Evolutionary conservation across 2,888 invertebrate genomes (phyloP), one percentile per base, ranked within the genome.

Genomic region (Odontomyia ornata): DNA sequence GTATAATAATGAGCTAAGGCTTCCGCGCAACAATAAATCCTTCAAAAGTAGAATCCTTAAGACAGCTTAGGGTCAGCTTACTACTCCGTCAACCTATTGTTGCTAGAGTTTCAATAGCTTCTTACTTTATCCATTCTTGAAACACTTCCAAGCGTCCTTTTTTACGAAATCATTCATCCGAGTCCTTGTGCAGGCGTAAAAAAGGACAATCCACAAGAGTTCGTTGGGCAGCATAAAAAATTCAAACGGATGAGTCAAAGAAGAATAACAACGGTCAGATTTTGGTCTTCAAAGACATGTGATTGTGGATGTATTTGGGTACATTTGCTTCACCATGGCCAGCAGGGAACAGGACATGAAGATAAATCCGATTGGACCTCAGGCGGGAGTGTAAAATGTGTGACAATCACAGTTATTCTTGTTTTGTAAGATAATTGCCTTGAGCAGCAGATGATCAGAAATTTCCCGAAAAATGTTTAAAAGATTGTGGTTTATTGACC

Each of bases 1-100:
- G 28, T 28, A 62, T 62, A 62, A 62, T 62, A 62, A 62, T 62
- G 62, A 62, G 62, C 25, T 62, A 25, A 27, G 62, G 27, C 62
- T 60, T 27, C 62, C 23, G 62, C 25, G 11, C 28, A 27, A 15
- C 62, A 27, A 15, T 62, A 62, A 62, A 62, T 62, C 69, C 69
- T 69, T 23, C 28, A 15, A 27, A 3, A 9, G 25, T 11, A 27
- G 21, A 28, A 23, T 11, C 28, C 67, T 64, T 11, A 36, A 67
- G 75, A 64, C 65, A 57, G 67, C 75, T 77, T 77, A 77, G 73
- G 77, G 77, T 77, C 77, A 77, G 77, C 77, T 77, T 77, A 75
- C 65, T 21, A 77, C 56, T 73, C 77, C 77, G 62, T 72, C 47
- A 72, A 56, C n/a, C 30, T 18, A 56, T 28, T 72, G 71, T 71